Evolutionary conservation across 2,113 vertebrate genomes (phyloP).

Genomic region (Myrmecobius fasciatus): DNA sequence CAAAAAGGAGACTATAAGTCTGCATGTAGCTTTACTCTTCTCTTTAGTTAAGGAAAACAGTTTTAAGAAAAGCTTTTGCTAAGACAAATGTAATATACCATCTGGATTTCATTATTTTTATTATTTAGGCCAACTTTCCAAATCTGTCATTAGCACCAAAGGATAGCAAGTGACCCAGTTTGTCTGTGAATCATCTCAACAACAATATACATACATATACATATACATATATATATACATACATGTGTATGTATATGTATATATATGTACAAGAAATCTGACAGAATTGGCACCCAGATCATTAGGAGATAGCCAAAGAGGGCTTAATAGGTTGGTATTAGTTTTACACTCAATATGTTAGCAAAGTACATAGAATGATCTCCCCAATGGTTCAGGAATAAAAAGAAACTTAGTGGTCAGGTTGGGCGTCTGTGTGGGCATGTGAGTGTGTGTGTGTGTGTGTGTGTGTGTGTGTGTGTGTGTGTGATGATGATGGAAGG

Average conservation of each 20-base stretch:
- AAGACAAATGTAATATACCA: background rate
- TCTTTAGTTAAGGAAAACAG: background rate
- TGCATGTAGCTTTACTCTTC: fast-evolving
- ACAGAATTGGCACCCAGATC: background rate
- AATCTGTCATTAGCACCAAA: background rate
- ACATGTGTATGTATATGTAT: too few relatives aligned
- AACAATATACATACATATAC: too few relatives aligned
- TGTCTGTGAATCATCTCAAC: background rate
- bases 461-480: too few relatives aligned
- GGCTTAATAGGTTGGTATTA: background rate
- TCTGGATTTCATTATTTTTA: background rate
- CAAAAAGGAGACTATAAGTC: background rate
- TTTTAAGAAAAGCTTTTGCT: slow-evolving; percentile 15
- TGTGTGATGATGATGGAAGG: background rate
- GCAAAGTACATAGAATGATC: background rate
- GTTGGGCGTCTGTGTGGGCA: background rate
- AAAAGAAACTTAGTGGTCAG: background rate
- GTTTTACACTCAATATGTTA: background rate
- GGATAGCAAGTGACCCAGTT: background rate
- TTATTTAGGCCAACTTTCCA: background rate
- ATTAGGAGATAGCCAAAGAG: background rate
- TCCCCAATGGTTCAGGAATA: background rate
- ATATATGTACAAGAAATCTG: fast-evolving
- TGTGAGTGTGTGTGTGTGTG: background rate
- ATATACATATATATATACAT: too few relatives aligned